Percentiles rank a stretch among this genome's conserved stretches.
Conservation (phyloP, 2,113 vertebrate species). For the Calyptommatus sinebrachiatus region DNA sequence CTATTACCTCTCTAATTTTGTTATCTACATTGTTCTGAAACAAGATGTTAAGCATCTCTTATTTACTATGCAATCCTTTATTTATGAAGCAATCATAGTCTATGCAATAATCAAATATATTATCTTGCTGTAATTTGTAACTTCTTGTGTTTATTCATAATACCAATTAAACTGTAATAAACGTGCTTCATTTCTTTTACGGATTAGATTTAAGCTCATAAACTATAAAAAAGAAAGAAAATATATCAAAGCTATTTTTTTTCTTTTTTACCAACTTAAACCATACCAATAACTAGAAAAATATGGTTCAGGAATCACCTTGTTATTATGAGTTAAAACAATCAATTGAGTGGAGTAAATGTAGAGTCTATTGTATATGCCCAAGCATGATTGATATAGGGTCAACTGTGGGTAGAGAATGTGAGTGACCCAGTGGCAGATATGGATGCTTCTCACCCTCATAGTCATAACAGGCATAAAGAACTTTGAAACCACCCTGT, state of each 20-base stretch:
- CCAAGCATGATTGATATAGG: too few species aligned
- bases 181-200: background rate
- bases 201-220: background rate
- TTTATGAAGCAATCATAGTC: constrained; percentile 14
- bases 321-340: background rate
- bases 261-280: background rate
- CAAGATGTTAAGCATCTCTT: background rate
- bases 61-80: constrained; percentile 26
- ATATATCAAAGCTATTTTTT: background rate
- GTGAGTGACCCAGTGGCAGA: too few species aligned
- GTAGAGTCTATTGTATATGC: too few species aligned
- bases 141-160: background rate
- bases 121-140: background rate
- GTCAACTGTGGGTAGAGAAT: too few species aligned
- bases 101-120: background rate
- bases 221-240: background rate
- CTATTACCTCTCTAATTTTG: background rate
- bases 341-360: background rate
- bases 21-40: background rate
- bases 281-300: background rate
- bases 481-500: too few species aligned
- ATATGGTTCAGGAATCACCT: background rate
- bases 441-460: too few species aligned
- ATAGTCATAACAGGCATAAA: too few species aligned
- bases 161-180: constrained; percentile 5